Evolutionary conservation across 2,113 vertebrate species (phyloP).

Genomic region (Muscicapa adusta): DNA sequence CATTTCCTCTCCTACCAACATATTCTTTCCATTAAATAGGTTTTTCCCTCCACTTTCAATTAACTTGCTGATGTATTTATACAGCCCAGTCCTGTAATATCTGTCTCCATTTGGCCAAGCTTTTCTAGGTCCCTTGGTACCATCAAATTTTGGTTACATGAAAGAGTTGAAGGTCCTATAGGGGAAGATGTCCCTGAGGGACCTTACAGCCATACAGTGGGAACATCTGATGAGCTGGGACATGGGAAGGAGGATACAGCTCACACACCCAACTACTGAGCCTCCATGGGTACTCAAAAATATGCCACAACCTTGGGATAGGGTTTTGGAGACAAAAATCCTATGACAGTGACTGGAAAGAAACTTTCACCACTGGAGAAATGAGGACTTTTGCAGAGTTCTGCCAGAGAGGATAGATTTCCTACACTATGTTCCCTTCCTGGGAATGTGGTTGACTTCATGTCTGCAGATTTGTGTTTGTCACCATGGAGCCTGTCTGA

Average conservation of each 20-base stretch:
- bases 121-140: not conserved
- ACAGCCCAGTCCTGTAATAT: not conserved
- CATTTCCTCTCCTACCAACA: not conserved
- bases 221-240: not conserved
- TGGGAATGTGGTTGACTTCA: not conserved
- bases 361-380: not conserved
- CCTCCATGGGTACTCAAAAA: not conserved
- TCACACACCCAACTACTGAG: not conserved
- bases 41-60: not conserved
- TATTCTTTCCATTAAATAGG: not conserved
- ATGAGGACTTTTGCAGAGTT: not conserved
- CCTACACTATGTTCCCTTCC: not conserved
- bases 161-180: not conserved
- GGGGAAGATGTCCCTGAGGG: rapidly evolving
- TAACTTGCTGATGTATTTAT: not conserved
- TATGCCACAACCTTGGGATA: not conserved
- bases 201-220: not conserved
- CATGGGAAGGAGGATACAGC: not conserved
- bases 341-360: not conserved
- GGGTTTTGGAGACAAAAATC: not conserved
- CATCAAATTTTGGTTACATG: not conserved
- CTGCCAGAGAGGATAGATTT: not conserved
- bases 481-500: not conserved
- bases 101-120: not conserved
- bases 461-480: not conserved